These are phyloP conservation scores for Pristionchus arcanus DNA, from an alignment of 2,888 invertebrate species.

Conservation along the genomic window DNA sequence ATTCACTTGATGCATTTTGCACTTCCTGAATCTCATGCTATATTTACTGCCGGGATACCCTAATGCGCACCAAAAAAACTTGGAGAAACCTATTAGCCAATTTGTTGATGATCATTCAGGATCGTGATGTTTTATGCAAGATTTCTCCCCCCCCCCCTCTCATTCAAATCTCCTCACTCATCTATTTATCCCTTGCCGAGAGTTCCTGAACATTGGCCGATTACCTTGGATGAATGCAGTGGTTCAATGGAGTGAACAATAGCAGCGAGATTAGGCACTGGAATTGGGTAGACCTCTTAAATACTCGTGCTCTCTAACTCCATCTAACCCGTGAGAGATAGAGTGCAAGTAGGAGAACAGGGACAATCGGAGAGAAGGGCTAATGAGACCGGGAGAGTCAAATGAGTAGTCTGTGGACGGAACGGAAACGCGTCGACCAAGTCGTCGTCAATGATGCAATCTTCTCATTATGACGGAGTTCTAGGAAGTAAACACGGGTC, in stretches of 20 bases:
- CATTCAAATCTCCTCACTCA: not conserved
- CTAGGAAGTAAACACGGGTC: not conserved
- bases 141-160: not conserved
- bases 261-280: not conserved
- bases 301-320: not conserved
- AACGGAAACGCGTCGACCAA: not conserved
- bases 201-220: constrained; percentile 17
- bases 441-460: constrained; percentile 36
- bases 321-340: not conserved
- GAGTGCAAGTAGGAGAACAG: not conserved
- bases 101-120: no score
- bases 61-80: no score
- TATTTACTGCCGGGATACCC: no score
- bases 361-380: not conserved
- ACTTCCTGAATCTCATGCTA: not conserved
- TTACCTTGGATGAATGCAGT: constrained; percentile 43
- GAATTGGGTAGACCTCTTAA: not conserved
- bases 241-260: constrained; percentile 47
- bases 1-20: no score
- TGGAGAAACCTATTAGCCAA: no score
- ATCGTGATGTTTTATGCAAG: no score
- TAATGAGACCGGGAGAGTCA: constrained; percentile 42
- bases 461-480: constrained; percentile 26
- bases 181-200: not conserved
- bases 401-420: constrained; percentile 20